Base-by-base conservation (phyloP, 2,888 invertebrate species). In the Clostera curtula region DNA sequence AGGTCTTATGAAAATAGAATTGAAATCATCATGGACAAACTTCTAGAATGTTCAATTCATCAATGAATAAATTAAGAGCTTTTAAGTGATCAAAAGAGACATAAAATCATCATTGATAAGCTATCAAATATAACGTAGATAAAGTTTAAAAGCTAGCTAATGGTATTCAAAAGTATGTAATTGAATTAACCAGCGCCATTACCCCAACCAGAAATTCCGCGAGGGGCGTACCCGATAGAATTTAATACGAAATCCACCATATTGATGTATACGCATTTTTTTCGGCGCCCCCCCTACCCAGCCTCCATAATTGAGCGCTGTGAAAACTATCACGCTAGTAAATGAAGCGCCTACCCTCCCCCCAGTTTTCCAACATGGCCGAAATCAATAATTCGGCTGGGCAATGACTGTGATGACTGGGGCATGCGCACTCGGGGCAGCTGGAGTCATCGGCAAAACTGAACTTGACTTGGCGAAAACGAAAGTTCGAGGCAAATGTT, bases 401-500 rank as follows among this genome's bases (percentile, higher is more conserved):
- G 80, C 84, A 74, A 84, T 84, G 82, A 84, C 77, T 82, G 79
- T 70, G 83, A 80, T 84, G 83, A 83, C 66, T 79, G 56, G 65
- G 63, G 61, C 80, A 79, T 77, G 80, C 83, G 83, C 75, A 61
- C 24, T 55, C 39, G 36, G 27, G 32, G 46, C 55, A 31, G 36
- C 36, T 37, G 49, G 63, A 77, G 60, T 79, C 80, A 77, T 77
- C 74, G 73, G 59, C 66, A 75, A 77, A 75, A 74, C 76, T 82
- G 82, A 82, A 83, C 82, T 83, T 83, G 83, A 80, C 79, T 82
- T 80, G 72, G 51, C 74, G 83, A 80, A 82, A 83, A 80, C 69
- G 83, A 82, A 82, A 82, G 83, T 80, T 68, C 61, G 64, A 62
- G 56, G 66, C 61, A 59, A 71, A 79, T 80, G 80, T 82, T 80